Evolutionary conservation across 23 tunicate genomes (phyloP).

Genomic region (Styela plicata): DNA sequence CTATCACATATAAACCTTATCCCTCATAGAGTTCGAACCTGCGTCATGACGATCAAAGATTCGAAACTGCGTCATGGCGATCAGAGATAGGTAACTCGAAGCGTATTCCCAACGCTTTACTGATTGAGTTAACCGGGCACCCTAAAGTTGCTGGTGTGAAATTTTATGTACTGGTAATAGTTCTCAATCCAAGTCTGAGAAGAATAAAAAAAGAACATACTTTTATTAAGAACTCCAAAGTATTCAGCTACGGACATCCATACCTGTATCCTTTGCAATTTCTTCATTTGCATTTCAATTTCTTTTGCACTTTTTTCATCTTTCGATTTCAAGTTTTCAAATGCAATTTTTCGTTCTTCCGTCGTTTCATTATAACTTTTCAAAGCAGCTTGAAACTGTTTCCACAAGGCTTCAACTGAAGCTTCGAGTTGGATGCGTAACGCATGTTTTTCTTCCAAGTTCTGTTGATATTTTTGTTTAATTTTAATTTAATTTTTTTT

Average conservation of each 20-base stretch:
- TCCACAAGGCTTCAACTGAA: constrained; percentile 87
- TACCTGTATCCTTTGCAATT: constrained; percentile 84
- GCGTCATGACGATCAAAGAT: no score
- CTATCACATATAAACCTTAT: no score
- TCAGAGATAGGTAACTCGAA: no score
- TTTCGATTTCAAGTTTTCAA: constrained; percentile 85
- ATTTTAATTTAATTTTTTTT: no score
- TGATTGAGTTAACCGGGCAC: no score
- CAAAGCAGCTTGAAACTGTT: constrained; percentile 89
- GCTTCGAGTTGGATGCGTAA: constrained; percentile 96
- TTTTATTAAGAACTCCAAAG: no score
- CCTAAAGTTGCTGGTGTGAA: no score
- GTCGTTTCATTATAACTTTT: constrained; percentile 94
- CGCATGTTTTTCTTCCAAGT: constrained; percentile 97
- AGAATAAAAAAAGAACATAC: no score
- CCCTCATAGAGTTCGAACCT: no score
- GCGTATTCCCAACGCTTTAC: no score
- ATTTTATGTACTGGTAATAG: neutral
- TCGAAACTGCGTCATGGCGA: no score
- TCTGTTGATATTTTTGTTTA: no score
- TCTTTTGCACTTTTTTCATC: constrained; percentile 93
- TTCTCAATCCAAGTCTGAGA: neutral
- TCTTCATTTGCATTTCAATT: constrained; percentile 94
- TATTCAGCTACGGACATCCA: neutral
- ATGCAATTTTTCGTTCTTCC: constrained; percentile 90